Percentiles rank a stretch among this genome's conserved stretches.
These are phyloP conservation scores for Muscina levida DNA, from an alignment of 2,888 invertebrate species.

Conservation along the genomic window DNA sequence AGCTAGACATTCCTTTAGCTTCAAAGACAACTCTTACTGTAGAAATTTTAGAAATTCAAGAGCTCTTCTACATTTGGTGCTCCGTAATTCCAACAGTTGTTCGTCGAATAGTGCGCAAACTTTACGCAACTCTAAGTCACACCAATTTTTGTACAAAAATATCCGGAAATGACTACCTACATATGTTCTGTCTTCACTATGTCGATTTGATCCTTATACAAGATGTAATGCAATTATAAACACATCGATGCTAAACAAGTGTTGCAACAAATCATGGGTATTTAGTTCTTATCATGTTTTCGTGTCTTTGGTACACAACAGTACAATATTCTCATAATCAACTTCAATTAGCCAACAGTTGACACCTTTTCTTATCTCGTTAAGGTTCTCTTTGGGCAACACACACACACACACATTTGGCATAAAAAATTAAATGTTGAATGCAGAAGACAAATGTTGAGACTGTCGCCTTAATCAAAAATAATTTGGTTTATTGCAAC, in stretches of 20 bases:
- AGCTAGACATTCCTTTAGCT: too few relatives aligned
- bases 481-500: slow-evolving; percentile 40
- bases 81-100: too few relatives aligned
- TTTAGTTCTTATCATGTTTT: slow-evolving; percentile 21
- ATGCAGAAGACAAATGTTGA: background rate
- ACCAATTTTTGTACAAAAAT: too few relatives aligned
- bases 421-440: background rate
- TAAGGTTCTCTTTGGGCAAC: slow-evolving; percentile 17
- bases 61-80: too few relatives aligned
- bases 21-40: too few relatives aligned
- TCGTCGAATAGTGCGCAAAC: too few relatives aligned
- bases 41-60: too few relatives aligned
- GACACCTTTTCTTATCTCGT: slow-evolving; percentile 66
- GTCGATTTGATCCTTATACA: too few relatives aligned
- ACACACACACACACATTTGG: too few relatives aligned
- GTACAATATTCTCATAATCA: slow-evolving; percentile 65
- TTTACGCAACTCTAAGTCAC: too few relatives aligned
- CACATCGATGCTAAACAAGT: slow-evolving; percentile 12
- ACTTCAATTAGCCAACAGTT: slow-evolving; percentile 66
- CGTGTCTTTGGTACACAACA: slow-evolving; percentile 56
- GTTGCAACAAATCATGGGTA: slow-evolving; percentile 28
- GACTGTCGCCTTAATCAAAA: slow-evolving; percentile 39
- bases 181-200: too few relatives aligned
- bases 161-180: too few relatives aligned
- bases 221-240: background rate